phyloP scores from a whole-genome alignment of 2,797 vertebrate species.

The Typhlichthys eigenmanni region DNA sequence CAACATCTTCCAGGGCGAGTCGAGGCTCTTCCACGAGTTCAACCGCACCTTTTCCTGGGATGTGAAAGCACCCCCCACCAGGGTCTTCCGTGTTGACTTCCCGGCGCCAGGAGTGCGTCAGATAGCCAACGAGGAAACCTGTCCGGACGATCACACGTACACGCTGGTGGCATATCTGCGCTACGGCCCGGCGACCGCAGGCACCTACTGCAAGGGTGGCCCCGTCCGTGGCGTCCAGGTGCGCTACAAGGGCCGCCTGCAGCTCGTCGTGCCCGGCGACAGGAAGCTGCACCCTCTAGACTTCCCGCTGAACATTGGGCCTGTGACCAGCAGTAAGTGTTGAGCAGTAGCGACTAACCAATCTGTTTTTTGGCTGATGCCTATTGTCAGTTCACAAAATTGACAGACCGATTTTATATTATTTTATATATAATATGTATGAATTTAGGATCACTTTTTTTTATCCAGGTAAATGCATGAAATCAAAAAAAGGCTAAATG shows the following conservation, averaged over 20 bases:
- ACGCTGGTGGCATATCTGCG: conserved; percentile 67
- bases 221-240: conserved; percentile 54
- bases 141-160: conserved; percentile 80
- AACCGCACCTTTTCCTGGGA: conserved; percentile 87
- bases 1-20: conserved; percentile 74
- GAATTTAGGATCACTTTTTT: no score
- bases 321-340: conserved; percentile 65
- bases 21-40: conserved; percentile 74
- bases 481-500: no score
- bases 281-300: conserved; percentile 49
- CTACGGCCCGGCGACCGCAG: conserved; percentile 37
- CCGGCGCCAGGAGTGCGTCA: conserved; percentile 80
- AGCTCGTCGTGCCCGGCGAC: conserved; percentile 60
- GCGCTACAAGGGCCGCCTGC: conserved; percentile 62
- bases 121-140: conserved; percentile 73
- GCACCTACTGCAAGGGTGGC: conserved; percentile 76
- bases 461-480: no score
- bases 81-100: conserved; percentile 82
- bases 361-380: no score
- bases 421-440: no score
- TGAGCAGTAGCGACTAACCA: background rate
- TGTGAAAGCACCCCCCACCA: conserved; percentile 53
- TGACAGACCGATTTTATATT: no score
- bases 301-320: conserved; percentile 61
- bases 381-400: no score